A percentile compares a stretch with the other conserved stretches of the same genome.
Conservation (phyloP, 2,113 vertebrate genomes). For the Rhinoderma darwinii region DNA sequence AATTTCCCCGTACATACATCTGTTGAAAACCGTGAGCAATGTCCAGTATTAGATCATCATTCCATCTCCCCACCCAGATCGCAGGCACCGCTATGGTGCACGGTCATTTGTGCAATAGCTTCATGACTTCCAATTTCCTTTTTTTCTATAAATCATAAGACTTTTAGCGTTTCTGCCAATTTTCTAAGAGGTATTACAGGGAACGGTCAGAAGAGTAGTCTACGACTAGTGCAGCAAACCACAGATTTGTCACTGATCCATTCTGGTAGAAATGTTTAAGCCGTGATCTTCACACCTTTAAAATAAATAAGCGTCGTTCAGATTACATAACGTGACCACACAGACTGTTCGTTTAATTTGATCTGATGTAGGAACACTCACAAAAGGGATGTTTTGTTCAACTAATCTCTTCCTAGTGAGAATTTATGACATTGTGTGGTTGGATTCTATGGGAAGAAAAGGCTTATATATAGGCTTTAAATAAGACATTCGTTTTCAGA, state of each 20-base stretch:
- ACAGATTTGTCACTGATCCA: conserved; percentile 35
- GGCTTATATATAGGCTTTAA: not conserved
- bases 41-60: not conserved
- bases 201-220: not conserved
- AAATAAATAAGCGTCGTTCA: conserved; percentile 13
- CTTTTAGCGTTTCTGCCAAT: not conserved
- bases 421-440: conserved; percentile 15
- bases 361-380: conserved; percentile 14
- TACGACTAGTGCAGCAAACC: not conserved
- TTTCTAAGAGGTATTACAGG: not conserved
- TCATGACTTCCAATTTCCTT: not conserved
- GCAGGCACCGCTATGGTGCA: not conserved
- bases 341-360: not conserved
- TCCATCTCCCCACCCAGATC: not conserved
- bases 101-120: not conserved
- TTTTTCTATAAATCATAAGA: not conserved
- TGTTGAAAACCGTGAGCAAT: not conserved
- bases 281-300: conserved; percentile 19
- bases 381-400: conserved; percentile 8
- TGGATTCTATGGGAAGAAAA: not conserved
- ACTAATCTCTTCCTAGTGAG: conserved; percentile 22
- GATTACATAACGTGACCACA: not conserved
- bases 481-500: not conserved
- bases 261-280: not conserved
- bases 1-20: not conserved